These are phyloP conservation scores for Spilarctia lutea DNA, from an alignment of 2,888 invertebrate species.

Conservation along the genomic window DNA sequence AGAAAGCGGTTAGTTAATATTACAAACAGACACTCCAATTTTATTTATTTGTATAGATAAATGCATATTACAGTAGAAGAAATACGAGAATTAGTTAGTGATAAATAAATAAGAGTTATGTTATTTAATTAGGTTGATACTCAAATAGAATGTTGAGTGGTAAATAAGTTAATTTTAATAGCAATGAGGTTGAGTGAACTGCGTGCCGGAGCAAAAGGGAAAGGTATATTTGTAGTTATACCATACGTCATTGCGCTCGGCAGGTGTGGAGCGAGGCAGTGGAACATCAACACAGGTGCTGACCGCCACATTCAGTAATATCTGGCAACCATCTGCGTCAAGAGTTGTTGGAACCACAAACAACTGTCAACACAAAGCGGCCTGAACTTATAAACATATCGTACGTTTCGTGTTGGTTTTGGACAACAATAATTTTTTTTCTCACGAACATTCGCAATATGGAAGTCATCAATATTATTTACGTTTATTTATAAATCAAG, in stretches of 20 bases:
- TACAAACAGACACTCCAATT: too few relatives aligned
- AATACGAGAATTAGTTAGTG: too few relatives aligned
- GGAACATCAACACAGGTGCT: background rate
- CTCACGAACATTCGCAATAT: slow-evolving; percentile 3
- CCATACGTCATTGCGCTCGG: background rate
- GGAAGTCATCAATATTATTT: background rate
- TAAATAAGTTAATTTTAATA: too few relatives aligned
- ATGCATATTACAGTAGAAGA: too few relatives aligned
- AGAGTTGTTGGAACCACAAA: slow-evolving; percentile 2
- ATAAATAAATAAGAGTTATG: too few relatives aligned
- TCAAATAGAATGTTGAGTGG: too few relatives aligned
- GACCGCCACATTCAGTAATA: background rate
- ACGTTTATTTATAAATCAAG: background rate
- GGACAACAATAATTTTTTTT: background rate
- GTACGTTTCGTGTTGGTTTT: background rate
- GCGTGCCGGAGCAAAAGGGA: background rate
- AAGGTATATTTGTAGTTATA: background rate
- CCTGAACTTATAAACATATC: slow-evolving; percentile 3
- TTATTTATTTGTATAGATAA: too few relatives aligned
- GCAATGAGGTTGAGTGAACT: too few relatives aligned
- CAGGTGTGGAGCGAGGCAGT: background rate
- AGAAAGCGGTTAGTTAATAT: too few relatives aligned
- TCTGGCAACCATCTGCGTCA: background rate
- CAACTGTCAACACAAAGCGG: background rate
- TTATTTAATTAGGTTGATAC: too few relatives aligned